phyloP scores from a whole-genome alignment of 2,113 vertebrate genomes.

The Burhinus bistriatus region DNA sequence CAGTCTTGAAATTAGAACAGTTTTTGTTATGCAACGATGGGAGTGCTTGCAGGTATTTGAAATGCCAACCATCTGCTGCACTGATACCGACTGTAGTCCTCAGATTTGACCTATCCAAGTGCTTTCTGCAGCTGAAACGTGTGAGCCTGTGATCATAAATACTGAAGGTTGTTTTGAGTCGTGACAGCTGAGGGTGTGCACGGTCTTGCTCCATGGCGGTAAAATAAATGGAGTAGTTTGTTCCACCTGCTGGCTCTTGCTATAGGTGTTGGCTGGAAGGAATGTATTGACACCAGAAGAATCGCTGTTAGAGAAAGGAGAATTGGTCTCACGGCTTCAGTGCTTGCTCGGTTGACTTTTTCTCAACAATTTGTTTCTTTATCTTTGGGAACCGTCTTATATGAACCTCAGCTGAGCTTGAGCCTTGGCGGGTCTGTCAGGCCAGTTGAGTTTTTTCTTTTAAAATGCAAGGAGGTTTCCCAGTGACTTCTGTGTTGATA shows the following conservation, averaged over 20 bases:
- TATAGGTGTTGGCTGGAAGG: not conserved
- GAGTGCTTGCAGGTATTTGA: not conserved
- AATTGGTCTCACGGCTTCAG: not conserved
- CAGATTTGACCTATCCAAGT: not conserved
- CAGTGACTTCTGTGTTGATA: not conserved
- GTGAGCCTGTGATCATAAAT: not conserved
- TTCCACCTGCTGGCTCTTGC: not conserved
- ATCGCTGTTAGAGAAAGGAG: not conserved
- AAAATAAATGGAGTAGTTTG: not conserved
- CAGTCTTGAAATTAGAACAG: not conserved
- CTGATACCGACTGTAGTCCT: not conserved
- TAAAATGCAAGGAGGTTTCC: not conserved
- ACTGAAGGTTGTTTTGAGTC: not conserved
- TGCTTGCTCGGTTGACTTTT: not conserved
- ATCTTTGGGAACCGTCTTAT: not conserved
- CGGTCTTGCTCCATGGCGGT: not conserved
- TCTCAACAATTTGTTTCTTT: not conserved
- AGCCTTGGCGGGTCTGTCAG: not conserved
- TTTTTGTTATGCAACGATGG: not conserved
- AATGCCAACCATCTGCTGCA: not conserved
- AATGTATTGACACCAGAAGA: not conserved
- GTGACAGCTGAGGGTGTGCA: not conserved
- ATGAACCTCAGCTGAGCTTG: not conserved
- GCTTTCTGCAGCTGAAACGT: not conserved
- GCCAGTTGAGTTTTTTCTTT: not conserved